A percentile compares a stretch with the other conserved stretches of the same genome.
These are phyloP conservation scores for Schlechtendalia chinensis DNA, from an alignment of 1,140 invertebrate species.

Conservation along the genomic window DNA sequence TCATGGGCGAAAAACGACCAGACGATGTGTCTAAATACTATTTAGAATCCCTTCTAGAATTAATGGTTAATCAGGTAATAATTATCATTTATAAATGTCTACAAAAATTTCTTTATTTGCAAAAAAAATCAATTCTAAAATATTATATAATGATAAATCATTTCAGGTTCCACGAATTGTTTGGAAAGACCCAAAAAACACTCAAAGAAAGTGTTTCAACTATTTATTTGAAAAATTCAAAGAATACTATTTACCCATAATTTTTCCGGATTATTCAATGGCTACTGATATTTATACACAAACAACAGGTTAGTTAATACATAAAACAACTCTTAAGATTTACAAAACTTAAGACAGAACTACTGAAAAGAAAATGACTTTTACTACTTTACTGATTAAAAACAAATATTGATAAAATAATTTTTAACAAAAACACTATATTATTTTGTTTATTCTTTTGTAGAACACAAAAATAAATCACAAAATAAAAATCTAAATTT, in stretches of 20 bases:
- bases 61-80: conserved; percentile 80
- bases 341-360: too few species aligned
- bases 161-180: conserved; percentile 78
- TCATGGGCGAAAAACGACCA: conserved; percentile 80
- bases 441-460: too few species aligned
- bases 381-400: too few species aligned
- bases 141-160: background rate
- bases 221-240: conserved; percentile 93
- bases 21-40: conserved; percentile 85
- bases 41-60: conserved; percentile 83
- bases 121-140: too few species aligned
- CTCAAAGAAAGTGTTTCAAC: conserved; percentile 78
- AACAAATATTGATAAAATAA: too few species aligned
- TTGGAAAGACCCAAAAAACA: conserved; percentile 80
- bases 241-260: conserved; percentile 81
- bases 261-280: conserved; percentile 85
- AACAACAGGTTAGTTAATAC: conserved; percentile 66
- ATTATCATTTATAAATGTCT: background rate
- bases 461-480: too few species aligned
- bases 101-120: too few species aligned
- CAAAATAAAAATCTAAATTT: too few species aligned
- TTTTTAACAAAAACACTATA: too few species aligned
- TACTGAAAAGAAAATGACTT: too few species aligned
- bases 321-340: too few species aligned
- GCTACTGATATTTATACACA: conserved; percentile 85